Conservation (phyloP, 2,113 vertebrate species). For the Chinchilla lanigera region DNA sequence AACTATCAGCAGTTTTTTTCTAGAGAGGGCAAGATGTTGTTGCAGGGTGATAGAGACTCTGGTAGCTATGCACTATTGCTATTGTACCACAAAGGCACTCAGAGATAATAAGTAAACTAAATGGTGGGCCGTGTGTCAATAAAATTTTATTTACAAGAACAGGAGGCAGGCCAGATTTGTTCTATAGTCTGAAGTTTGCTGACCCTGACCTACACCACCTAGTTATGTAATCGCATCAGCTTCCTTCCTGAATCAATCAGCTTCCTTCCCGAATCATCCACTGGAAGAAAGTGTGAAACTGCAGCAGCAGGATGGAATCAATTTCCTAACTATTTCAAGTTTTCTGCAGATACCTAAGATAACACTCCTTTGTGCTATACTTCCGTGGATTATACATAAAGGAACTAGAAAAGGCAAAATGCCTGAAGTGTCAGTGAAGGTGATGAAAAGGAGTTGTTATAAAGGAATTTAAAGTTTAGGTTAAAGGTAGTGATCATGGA, state of each 20-base stretch:
- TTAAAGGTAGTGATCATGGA: neutral
- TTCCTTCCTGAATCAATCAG: neutral
- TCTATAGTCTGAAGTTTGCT: neutral
- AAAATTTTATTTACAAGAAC: conserved; percentile 48
- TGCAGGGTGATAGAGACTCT: neutral
- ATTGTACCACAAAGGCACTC: neutral
- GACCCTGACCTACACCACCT: neutral
- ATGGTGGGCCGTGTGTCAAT: neutral
- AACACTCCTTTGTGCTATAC: neutral
- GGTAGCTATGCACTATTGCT: neutral
- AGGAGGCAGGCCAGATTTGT: neutral
- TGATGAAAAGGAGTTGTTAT: neutral
- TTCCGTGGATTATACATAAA: neutral
- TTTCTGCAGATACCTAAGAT: neutral
- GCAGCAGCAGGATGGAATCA: neutral
- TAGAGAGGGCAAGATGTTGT: neutral
- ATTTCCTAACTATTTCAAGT: neutral
- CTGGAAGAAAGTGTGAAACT: neutral
- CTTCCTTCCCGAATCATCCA: neutral
- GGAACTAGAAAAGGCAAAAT: neutral
- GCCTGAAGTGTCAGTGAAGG: neutral
- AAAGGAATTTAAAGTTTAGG: neutral
- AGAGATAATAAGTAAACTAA: neutral
- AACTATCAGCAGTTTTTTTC: neutral
- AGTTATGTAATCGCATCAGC: neutral